These are phyloP conservation scores for Drosophila parvula DNA, from an alignment of 1,140 invertebrate species.

Conservation along the genomic window DNA sequence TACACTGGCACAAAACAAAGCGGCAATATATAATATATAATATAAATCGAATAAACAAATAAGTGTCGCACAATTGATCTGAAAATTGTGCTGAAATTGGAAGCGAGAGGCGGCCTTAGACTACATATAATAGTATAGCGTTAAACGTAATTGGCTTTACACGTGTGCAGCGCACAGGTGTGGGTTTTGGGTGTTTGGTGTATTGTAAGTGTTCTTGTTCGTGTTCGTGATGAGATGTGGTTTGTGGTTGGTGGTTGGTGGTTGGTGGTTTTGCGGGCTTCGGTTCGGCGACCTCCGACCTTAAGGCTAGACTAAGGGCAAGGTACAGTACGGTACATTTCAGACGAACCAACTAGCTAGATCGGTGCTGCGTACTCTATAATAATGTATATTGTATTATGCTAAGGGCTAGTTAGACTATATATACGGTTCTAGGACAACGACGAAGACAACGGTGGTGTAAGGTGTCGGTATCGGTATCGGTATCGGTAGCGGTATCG, in stretches of 20 bases:
- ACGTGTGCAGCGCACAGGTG: slow-evolving; percentile 15
- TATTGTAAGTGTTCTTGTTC: neutral
- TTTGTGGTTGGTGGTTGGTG: slow-evolving; percentile 1
- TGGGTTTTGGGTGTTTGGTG: slow-evolving; percentile 13
- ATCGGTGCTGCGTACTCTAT: slow-evolving; percentile 51
- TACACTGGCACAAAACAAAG: slow-evolving; percentile 7
- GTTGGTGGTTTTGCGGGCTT: slow-evolving; percentile 10
- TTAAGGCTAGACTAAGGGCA: slow-evolving; percentile 47
- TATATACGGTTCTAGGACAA: slow-evolving; percentile 47
- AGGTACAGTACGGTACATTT: slow-evolving; percentile 32
- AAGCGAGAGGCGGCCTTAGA: slow-evolving; percentile 41
- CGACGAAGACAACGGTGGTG: slow-evolving; percentile 39
- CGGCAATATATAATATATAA: slow-evolving; percentile 50
- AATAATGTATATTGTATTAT: slow-evolving; percentile 23
- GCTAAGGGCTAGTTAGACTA: slow-evolving; percentile 44
- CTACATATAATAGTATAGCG: slow-evolving; percentile 41
- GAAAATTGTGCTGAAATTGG: slow-evolving; percentile 18
- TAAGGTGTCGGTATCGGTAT: slow-evolving; percentile 14
- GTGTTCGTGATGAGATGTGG: slow-evolving; percentile 21
- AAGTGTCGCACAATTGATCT: slow-evolving; percentile 15
- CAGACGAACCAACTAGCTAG: slow-evolving; percentile 43
- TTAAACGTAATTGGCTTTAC: slow-evolving; percentile 36
- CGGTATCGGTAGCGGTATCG: slow-evolving; percentile 1
- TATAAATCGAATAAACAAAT: slow-evolving; percentile 23
- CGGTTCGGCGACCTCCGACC: slow-evolving; percentile 12